These are phyloP conservation scores for Scrobipalpa atriplicella DNA, from an alignment of 2,888 invertebrate species.

Conservation along the genomic window DNA sequence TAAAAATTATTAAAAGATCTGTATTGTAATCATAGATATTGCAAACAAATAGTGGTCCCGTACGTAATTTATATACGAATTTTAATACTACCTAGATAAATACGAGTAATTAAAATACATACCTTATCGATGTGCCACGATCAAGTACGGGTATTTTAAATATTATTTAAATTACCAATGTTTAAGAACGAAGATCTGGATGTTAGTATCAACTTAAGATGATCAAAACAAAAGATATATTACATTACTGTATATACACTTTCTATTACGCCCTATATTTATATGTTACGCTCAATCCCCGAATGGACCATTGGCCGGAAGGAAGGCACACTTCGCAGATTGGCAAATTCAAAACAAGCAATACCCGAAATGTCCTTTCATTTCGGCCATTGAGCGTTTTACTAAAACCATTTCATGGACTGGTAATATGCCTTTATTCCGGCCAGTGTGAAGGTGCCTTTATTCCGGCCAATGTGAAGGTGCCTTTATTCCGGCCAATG, in stretches of 20 bases:
- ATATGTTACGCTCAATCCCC: too few species aligned
- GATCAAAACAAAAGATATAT: neutral
- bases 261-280: too few species aligned
- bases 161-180: conserved; percentile 54
- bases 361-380: too few species aligned
- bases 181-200: conserved; percentile 24
- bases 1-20: conserved; percentile 62
- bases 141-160: conserved; percentile 69
- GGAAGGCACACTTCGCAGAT: too few species aligned
- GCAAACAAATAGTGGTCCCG: conserved; percentile 18
- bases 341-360: too few species aligned
- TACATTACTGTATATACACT: neutral
- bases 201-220: conserved; percentile 7
- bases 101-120: conserved; percentile 50
- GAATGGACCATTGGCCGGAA: too few species aligned
- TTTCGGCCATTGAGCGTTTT: too few species aligned
- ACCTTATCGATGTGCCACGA: conserved; percentile 63
- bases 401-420: too few species aligned
- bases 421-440: too few species aligned
- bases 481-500: too few species aligned
- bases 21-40: conserved; percentile 44
- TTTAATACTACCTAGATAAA: conserved; percentile 29
- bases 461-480: too few species aligned
- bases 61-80: conserved; percentile 33
- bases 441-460: too few species aligned